Conservation (phyloP, 2,113 vertebrate species). For the Puma concolor region DNA sequence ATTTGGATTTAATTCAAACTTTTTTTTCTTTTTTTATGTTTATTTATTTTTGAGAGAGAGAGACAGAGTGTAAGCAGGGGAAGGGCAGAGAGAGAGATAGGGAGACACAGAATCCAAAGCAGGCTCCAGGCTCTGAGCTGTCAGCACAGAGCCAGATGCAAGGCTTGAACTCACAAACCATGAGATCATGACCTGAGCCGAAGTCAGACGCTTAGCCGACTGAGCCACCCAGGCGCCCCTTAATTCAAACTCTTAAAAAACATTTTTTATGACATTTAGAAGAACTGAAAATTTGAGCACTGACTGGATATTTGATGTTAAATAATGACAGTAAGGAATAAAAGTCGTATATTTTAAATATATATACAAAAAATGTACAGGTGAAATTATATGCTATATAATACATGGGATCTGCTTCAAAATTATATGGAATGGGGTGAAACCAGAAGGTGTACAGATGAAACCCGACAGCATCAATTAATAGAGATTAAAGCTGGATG, state of each 20-base stretch:
- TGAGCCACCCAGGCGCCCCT: no score
- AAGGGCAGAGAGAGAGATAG: no score
- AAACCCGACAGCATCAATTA: background rate
- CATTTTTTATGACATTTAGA: slow-evolving; percentile 27
- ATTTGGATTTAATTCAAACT: background rate
- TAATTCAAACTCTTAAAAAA: background rate
- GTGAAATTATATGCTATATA: background rate
- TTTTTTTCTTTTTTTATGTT: background rate
- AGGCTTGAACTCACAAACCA: no score
- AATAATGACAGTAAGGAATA: slow-evolving; percentile 14
- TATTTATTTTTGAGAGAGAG: no score
- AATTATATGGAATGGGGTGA: background rate
- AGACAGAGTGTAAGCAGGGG: no score
- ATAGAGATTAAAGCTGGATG: background rate
- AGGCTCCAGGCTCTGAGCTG: no score
- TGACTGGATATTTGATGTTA: background rate
- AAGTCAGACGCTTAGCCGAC: no score
- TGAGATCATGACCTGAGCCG: no score
- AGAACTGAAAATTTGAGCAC: background rate
- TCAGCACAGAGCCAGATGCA: no score
- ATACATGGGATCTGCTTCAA: background rate
- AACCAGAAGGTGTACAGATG: background rate
- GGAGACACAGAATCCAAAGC: no score
- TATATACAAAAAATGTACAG: background rate
- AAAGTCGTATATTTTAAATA: slow-evolving; percentile 20